Evolutionary conservation across 2,113 vertebrate genomes (phyloP).

Genomic region (Lamprologus lemairii): DNA sequence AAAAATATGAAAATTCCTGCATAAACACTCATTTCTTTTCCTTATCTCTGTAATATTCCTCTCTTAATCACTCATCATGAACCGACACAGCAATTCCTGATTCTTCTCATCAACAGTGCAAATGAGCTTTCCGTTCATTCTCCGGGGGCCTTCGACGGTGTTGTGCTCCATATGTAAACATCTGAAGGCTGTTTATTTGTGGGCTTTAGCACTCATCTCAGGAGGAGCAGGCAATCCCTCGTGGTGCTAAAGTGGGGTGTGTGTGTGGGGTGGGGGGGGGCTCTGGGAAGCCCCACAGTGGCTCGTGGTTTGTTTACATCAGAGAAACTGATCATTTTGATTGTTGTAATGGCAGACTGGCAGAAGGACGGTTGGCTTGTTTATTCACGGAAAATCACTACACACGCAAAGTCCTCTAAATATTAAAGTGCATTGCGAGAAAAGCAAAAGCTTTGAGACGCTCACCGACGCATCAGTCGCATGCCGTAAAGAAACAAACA

Average conservation of each 20-base stretch:
- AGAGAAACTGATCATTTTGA: neutral
- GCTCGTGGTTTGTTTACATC: conserved; percentile 48
- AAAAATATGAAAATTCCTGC: neutral
- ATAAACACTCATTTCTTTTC: neutral
- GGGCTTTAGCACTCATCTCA: conserved; percentile 26
- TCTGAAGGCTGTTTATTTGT: conserved; percentile 69
- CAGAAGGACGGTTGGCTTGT: neutral
- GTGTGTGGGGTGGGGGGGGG: neutral
- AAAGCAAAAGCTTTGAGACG: neutral
- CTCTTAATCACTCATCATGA: neutral
- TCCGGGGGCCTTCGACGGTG: conserved; percentile 27
- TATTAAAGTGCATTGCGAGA: neutral
- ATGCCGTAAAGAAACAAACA: neutral
- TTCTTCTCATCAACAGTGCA: conserved; percentile 23
- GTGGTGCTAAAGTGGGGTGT: neutral
- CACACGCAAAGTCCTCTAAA: neutral
- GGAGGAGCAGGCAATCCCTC: conserved; percentile 26
- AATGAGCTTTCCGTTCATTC: conserved; percentile 32
- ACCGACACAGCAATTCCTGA: neutral
- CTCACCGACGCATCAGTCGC: neutral
- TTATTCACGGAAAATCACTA: neutral
- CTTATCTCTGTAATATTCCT: neutral
- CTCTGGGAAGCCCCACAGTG: neutral
- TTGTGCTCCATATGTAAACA: conserved; percentile 59
- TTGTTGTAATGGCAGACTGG: neutral